Evolutionary conservation across 2,797 vertebrate species (phyloP), one percentile per base, ranked within the genome.

Genomic region (Tenualosa ilisha): DNA sequence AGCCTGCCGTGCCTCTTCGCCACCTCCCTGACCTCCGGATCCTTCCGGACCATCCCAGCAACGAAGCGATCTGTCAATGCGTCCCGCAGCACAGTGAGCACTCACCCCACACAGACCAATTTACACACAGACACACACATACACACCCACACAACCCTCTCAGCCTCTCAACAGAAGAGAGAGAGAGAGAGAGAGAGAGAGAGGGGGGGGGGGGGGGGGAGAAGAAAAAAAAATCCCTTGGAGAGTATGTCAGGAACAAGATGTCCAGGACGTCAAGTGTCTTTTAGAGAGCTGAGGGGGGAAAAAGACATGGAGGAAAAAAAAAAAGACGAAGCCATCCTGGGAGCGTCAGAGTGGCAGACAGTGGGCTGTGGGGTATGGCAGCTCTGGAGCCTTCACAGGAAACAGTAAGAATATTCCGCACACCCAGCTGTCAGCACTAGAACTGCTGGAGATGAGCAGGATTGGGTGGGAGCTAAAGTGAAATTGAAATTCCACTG

Each of bases 161-260:
- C 22, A 46, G 53, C 26, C 51, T 81, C 75, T 51, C 37, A 59
- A 17, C 26, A 22, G 15, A 8, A 9, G 15, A 37, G n/a, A 65
- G 40, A 26, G 53, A 31, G 20, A 61, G 22, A 85, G 20, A 59
- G 50, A 43, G 37, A 46, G 50, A 79, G 37, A 50, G 9, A 72
- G 11, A 84, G 43, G 31, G n/a, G 53, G 17, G 40, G 51, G 11
- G 72, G 43, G 31, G n/a, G 53, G 17, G 40, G 51, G 12, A 50
- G 37, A 50, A 7, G 4, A 79, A 37, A 40, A 53, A 72, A 75
- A 46, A 24, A 72, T 9, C 13, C 68, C 68, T 43, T 43, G 31
- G 68, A 43, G 68, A 75, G 68, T 43, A 75, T 75, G 68, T 43
- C 68, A 75, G 68, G 68, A 75, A 75, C 68, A 84, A 46, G 65